Percentiles rank a stretch among this genome's conserved stretches.
Evolutionary conservation across 2,888 invertebrate species (phyloP).

Genomic region (Cantharis flavilabris): DNA sequence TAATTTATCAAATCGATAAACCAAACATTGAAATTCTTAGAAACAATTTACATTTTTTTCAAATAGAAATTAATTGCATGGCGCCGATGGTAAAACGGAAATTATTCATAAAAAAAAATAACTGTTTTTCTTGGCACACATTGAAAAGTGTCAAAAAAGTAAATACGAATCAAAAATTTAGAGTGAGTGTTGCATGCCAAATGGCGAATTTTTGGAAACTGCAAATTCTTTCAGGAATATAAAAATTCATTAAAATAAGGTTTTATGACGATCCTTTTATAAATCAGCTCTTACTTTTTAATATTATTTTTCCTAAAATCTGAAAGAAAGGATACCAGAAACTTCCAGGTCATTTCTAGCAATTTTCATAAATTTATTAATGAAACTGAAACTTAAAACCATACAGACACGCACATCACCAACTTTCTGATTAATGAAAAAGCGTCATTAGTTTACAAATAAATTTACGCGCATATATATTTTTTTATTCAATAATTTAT

Average conservation of each 20-base stretch:
- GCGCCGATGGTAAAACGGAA: neutral
- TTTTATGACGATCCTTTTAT: neutral
- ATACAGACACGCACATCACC: neutral
- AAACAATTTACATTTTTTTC: neutral
- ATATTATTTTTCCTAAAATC: neutral
- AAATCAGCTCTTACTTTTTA: neutral
- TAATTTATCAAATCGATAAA: neutral
- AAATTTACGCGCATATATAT: neutral
- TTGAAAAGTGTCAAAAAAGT: neutral
- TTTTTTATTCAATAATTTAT: neutral
- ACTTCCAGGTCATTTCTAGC: neutral
- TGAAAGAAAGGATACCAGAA: neutral
- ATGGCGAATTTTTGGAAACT: neutral
- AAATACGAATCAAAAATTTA: neutral
- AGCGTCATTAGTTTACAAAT: neutral
- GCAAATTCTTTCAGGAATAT: neutral
- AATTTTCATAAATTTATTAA: neutral
- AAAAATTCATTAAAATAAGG: neutral
- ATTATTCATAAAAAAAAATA: neutral
- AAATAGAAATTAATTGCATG: neutral
- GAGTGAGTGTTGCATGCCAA: neutral
- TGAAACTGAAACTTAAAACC: neutral
- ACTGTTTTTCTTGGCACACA: neutral
- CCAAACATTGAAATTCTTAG: neutral
- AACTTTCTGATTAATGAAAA: neutral